Evolutionary conservation across 2,113 vertebrate genomes (phyloP).

Genomic region (Carlito syrichta): DNA sequence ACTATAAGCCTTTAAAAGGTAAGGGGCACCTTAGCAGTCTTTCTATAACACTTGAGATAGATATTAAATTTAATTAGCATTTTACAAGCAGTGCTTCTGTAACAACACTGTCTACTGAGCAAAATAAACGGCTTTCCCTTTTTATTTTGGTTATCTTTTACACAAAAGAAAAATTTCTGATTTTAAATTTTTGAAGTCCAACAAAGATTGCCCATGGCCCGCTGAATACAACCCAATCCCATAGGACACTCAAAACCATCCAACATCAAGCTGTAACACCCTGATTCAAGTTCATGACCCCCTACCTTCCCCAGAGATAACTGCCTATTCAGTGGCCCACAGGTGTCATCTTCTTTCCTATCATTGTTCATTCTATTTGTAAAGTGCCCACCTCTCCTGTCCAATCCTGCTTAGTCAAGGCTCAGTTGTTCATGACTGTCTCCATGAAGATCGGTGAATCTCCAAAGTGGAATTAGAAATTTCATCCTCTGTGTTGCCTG

Average conservation of each 20-base stretch:
- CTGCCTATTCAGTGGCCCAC: not conserved
- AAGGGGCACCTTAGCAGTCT: accelerated
- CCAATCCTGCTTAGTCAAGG: too few relatives aligned
- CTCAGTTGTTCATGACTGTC: accelerated
- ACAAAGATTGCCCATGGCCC: not conserved
- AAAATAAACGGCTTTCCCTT: not conserved
- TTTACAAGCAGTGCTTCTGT: not conserved
- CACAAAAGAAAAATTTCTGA: not conserved
- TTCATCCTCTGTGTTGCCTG: not conserved
- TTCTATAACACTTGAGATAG: accelerated
- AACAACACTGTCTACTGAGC: accelerated
- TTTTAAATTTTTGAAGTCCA: not conserved
- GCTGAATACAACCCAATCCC: not conserved
- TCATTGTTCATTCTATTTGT: accelerated
- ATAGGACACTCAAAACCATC: accelerated
- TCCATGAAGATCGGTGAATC: accelerated
- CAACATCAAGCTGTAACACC: too few relatives aligned
- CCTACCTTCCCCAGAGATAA: accelerated
- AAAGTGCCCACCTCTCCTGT: accelerated
- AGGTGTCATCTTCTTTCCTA: not conserved
- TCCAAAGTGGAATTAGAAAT: accelerated
- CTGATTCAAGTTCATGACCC: accelerated
- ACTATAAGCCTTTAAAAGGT: not conserved
- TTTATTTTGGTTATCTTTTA: not conserved
- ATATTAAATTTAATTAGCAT: too few relatives aligned